phyloP scores from a whole-genome alignment of 1,140 invertebrate species.

The Drosophila kohkoa region DNA sequence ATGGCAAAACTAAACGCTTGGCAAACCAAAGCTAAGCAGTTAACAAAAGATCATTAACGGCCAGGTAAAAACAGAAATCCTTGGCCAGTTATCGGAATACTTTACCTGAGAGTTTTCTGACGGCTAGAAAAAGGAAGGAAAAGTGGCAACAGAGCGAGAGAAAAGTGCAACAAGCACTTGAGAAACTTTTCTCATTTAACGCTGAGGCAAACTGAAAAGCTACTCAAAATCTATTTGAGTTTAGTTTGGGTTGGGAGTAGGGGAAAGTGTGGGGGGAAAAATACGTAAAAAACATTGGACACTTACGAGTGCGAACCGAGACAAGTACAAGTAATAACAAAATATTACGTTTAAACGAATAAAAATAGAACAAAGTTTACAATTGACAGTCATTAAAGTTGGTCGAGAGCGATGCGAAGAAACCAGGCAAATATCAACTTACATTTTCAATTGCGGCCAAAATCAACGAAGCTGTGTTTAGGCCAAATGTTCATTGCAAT shows the following conservation, averaged over 20 bases:
- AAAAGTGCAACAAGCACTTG: constrained; percentile 80
- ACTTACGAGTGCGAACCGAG: constrained; percentile 38
- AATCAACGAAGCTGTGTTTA: constrained; percentile 23
- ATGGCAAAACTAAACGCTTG: constrained; percentile 19
- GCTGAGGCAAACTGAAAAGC: constrained; percentile 78
- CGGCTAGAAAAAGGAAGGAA: neutral
- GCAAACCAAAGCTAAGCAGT: constrained; percentile 51
- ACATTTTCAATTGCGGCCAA: constrained; percentile 67
- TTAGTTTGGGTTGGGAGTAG: neutral
- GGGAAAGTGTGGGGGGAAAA: neutral
- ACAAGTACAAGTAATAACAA: constrained; percentile 66
- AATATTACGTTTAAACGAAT: constrained; percentile 78
- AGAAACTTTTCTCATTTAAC: constrained; percentile 80
- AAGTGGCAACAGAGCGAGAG: constrained; percentile 37
- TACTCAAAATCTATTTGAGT: constrained; percentile 82
- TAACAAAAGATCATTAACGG: constrained; percentile 69
- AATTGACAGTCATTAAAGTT: constrained; percentile 74
- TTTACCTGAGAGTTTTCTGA: constrained; percentile 53
- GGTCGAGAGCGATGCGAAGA: constrained; percentile 7
- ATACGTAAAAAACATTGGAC: constrained; percentile 63
- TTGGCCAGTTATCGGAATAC: constrained; percentile 40
- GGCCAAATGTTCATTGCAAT: constrained; percentile 49
- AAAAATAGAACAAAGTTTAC: constrained; percentile 50
- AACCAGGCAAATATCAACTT: constrained; percentile 69
- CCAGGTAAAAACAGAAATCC: constrained; percentile 25